These are phyloP conservation scores for Mesoclemmys tuberculata DNA, from an alignment of 2,113 vertebrate genomes.

Conservation along the genomic window DNA sequence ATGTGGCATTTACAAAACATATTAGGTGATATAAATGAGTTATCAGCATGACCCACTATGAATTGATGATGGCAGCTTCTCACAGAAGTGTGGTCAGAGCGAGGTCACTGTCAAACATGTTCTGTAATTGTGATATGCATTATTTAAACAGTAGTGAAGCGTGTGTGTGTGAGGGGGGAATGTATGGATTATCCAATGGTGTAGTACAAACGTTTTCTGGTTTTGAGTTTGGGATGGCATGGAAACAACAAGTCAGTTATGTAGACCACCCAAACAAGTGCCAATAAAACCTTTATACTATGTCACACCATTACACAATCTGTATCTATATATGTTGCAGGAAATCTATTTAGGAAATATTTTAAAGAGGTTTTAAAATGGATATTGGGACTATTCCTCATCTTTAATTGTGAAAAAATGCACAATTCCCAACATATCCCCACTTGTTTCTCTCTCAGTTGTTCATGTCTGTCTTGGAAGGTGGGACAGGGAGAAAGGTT, in stretches of 20 bases:
- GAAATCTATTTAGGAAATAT: background rate
- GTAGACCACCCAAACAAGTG: background rate
- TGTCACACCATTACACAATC: background rate
- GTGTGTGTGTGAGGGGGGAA: background rate
- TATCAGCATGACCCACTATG: accelerated
- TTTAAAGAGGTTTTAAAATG: background rate
- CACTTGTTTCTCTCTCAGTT: background rate
- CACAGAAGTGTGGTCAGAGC: background rate
- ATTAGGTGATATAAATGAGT: background rate
- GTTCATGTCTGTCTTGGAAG: background rate
- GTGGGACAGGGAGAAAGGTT: background rate
- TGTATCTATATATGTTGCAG: background rate
- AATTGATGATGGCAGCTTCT: background rate
- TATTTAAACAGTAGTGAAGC: background rate
- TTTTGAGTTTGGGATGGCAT: background rate
- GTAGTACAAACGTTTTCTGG: background rate
- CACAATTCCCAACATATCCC: background rate
- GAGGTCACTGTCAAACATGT: background rate
- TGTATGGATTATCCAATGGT: background rate
- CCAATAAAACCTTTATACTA: background rate
- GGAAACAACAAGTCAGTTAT: background rate
- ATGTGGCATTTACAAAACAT: background rate
- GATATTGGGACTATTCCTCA: background rate
- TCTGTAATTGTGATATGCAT: background rate
- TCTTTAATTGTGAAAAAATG: background rate